Conservation (phyloP, 2,113 vertebrate species). For the Cacatua alba region DNA sequence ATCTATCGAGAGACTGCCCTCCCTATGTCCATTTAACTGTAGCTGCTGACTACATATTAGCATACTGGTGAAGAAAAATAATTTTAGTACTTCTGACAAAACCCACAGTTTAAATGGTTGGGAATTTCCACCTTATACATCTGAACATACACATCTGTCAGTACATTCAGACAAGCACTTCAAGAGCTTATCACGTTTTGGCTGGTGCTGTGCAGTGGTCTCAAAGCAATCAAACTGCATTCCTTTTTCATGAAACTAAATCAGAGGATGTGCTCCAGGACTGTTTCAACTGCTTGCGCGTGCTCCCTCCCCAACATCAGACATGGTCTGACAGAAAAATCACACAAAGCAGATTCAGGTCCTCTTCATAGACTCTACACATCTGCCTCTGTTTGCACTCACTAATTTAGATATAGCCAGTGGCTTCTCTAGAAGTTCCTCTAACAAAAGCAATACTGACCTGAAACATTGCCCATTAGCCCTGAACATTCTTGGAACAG, state of each 20-base stretch:
- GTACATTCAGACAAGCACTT: not conserved
- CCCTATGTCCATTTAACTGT: not conserved
- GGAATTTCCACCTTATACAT: not conserved
- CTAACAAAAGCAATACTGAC: not conserved
- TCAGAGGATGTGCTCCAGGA: not conserved
- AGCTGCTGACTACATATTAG: not conserved
- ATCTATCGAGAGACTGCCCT: not conserved
- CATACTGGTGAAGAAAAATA: not conserved
- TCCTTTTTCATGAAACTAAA: not conserved
- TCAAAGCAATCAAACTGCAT: not conserved
- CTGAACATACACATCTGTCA: fast-evolving
- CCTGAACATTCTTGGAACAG: not conserved
- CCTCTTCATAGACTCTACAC: not conserved
- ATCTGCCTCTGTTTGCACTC: not conserved
- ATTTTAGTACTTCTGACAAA: not conserved
- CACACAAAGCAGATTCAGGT: not conserved
- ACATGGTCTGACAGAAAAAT: not conserved
- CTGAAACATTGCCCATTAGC: not conserved
- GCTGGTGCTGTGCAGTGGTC: fast-evolving
- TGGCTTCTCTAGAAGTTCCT: not conserved
- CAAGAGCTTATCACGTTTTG: not conserved
- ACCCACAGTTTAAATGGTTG: not conserved
- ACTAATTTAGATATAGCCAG: not conserved
- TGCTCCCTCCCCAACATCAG: not conserved
- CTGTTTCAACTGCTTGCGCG: not conserved